Conservation (phyloP, 2,888 invertebrate genomes). For the Pachydiplax longipennis region DNA sequence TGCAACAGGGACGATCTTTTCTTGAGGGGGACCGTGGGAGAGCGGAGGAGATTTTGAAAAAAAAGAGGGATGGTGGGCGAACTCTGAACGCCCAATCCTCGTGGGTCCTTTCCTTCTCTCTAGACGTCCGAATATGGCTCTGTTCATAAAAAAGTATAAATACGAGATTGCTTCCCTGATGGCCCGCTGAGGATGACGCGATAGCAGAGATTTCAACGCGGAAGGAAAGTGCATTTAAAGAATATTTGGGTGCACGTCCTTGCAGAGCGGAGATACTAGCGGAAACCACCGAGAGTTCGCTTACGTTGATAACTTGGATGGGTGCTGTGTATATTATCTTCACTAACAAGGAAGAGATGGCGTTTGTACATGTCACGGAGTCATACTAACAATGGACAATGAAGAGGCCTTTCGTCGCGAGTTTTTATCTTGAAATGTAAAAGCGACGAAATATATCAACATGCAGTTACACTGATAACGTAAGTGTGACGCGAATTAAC, state of each 20-base stretch:
- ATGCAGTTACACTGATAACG: too few relatives aligned
- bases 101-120: not conserved
- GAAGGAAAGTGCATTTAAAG: not conserved
- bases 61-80: constrained; percentile 29
- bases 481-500: too few relatives aligned
- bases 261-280: too few relatives aligned
- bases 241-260: not conserved
- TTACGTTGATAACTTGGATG: not conserved
- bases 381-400: too few relatives aligned
- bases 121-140: constrained; percentile 45
- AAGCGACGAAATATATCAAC: too few relatives aligned
- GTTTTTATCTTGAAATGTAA: too few relatives aligned
- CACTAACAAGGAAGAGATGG: too few relatives aligned
- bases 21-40: constrained; percentile 15
- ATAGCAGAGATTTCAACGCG: not conserved
- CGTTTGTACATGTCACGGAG: too few relatives aligned
- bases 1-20: not conserved
- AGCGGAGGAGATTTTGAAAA: constrained; percentile 46
- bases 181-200: not conserved
- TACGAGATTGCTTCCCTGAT: not conserved
- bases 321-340: not conserved
- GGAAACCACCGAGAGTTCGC: not conserved
- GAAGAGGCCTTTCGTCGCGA: too few relatives aligned
- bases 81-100: not conserved
- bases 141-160: not conserved